Evolutionary conservation across 2,113 vertebrate genomes (phyloP), one percentile per base, ranked within the genome.

Genomic region (Brachirus orientalis): DNA sequence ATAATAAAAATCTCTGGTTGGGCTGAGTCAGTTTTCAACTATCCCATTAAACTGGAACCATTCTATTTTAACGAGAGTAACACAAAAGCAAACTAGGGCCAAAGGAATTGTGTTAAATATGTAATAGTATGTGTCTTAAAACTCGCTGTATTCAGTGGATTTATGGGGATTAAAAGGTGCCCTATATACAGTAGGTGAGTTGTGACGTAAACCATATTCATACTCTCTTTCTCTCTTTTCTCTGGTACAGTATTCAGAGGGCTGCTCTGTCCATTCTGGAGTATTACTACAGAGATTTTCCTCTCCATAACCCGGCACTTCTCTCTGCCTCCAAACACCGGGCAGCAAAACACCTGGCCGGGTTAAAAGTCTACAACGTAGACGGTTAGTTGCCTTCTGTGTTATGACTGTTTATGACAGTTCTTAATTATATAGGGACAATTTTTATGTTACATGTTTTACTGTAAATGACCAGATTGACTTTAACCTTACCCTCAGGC

Each of bases 201-300:
- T 28, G 28, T 40, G 5, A 65, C 46, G 16, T 55, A 28, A 48
- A 48, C n/a, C 52, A 37, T 37, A 18, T 35, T 18, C n/a, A 1
- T 1, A 3, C 17, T 47, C 1, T 19, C 6, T 47, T 10, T 80
- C 44, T 73, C 20, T 75, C 22, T 71, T 44, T 74, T 47, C 1
- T 63, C 20, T 62, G 48, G 33, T 6, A 43, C 84, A 99, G 97
- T 86, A 95, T 99, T 82, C 97, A 99, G 82, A 90, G 94, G 79
- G 96, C 96, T n/a, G 97, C 97, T 8, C 73, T 98, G 79, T 94
- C 95, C 75, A 91, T 99, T 74, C 87, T 99, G 89, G 95, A 98
- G 89, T 95, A 95, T 76, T 99, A 98, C 93, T 97, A 98, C 88
- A 94, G 91, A 91, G 97, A 98, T 81, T 99, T 99, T 85, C 91